phyloP scores from a whole-genome alignment of 2,888 invertebrate species.

The Arrhopalites spinosus region DNA sequence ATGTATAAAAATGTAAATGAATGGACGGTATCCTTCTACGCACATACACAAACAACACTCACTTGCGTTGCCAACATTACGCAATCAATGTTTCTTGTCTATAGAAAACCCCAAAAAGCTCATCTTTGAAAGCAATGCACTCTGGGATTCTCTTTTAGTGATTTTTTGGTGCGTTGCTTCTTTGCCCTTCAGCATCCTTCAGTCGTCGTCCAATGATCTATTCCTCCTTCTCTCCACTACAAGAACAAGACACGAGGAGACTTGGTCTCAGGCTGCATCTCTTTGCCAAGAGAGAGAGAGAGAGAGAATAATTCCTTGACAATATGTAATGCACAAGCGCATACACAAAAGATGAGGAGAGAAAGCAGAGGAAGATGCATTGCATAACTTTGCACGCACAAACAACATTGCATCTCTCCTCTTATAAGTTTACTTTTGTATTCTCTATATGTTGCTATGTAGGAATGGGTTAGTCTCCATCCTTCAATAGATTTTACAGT shows the following conservation, averaged over 20 bases:
- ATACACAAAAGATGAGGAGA: neutral
- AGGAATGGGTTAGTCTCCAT: neutral
- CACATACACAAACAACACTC: slow-evolving; percentile 5
- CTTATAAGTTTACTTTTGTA: neutral
- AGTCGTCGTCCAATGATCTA: slow-evolving; percentile 28
- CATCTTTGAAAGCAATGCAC: neutral
- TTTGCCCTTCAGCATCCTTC: slow-evolving; percentile 34
- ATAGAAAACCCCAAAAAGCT: neutral
- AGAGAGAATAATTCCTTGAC: too few species aligned
- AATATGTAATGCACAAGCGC: neutral
- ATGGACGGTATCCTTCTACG: slow-evolving; percentile 21
- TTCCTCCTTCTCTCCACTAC: neutral
- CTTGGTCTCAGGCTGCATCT: too few species aligned
- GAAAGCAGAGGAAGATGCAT: neutral
- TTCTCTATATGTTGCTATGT: neutral
- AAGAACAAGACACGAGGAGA: too few species aligned
- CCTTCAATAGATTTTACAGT: too few species aligned
- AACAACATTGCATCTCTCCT: neutral
- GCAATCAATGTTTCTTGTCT: slow-evolving; percentile 20
- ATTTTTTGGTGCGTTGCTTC: neutral
- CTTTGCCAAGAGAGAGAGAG: neutral
- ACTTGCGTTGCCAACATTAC: slow-evolving; percentile 26
- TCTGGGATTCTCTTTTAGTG: neutral
- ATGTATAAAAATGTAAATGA: neutral
- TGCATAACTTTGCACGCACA: slow-evolving; percentile 36